phyloP scores from a whole-genome alignment of 1,140 invertebrate species.

The Solenopsis invicta region DNA sequence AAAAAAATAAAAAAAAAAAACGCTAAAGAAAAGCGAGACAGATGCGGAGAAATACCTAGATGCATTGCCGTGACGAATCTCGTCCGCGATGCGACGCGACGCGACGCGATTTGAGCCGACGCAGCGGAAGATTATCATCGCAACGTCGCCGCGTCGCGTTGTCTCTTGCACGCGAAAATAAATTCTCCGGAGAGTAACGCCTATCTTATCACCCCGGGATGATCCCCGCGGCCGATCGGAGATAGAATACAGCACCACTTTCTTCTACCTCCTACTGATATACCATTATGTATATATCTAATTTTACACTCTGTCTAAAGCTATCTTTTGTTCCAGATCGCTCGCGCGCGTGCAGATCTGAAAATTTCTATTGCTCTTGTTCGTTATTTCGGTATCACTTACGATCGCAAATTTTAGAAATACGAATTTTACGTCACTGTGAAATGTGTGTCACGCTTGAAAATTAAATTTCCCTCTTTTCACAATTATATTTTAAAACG shows the following conservation, averaged over 20 bases:
- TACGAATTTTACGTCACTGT: not conserved
- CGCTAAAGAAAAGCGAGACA: not conserved
- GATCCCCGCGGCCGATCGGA: conserved; percentile 37
- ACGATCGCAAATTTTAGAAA: not conserved
- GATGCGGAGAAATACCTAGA: not conserved
- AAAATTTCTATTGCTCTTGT: not conserved
- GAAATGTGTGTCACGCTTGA: not conserved
- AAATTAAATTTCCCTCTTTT: not conserved
- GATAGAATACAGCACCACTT: not conserved
- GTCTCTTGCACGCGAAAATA: conserved; percentile 44
- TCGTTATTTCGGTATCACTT: not conserved
- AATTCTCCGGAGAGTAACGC: conserved; percentile 40
- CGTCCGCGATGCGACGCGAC: conserved; percentile 2
- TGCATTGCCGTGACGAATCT: conserved; percentile 57
- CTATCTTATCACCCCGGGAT: conserved; percentile 53
- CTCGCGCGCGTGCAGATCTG: not conserved
- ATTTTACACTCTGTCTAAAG: conserved; percentile 49
- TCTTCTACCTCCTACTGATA: conserved; percentile 16
- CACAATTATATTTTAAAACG: not conserved
- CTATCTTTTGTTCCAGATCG: conserved; percentile 47
- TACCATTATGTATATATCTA: conserved; percentile 41
- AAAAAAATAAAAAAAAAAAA: conserved; percentile 13
- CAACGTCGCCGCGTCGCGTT: conserved; percentile 24
- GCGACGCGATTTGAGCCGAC: conserved; percentile 63
- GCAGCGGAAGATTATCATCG: conserved; percentile 58